Evolutionary conservation across 2,888 invertebrate genomes (phyloP).

Genomic region (Drosophila seclusa): DNA sequence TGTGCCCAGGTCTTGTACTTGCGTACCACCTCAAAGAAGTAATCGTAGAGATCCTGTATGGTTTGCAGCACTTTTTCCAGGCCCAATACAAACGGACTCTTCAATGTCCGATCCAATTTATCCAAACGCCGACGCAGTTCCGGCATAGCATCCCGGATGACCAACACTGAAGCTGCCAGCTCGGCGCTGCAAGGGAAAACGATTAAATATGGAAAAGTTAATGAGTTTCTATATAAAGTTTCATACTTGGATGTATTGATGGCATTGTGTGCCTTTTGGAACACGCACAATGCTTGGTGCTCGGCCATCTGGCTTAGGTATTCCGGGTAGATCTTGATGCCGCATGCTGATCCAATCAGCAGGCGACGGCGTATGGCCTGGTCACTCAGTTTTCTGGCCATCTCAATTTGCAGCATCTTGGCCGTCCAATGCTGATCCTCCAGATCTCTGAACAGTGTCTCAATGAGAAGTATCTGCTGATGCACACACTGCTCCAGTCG

Average conservation of each 20-base stretch:
- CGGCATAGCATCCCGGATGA: conserved; percentile 39
- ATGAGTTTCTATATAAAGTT: neutral
- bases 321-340: conserved; percentile 76
- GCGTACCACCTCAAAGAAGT: conserved; percentile 58
- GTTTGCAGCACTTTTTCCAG: conserved; percentile 49
- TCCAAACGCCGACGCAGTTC: conserved; percentile 55
- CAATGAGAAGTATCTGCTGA: conserved; percentile 64
- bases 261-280: conserved; percentile 56
- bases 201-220: neutral
- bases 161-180: conserved; percentile 41
- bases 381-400: conserved; percentile 52
- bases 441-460: conserved; percentile 45
- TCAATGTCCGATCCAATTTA: conserved; percentile 61
- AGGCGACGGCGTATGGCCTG: conserved; percentile 65
- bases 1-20: conserved; percentile 74
- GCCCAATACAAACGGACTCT: conserved; percentile 65
- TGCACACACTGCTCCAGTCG: conserved; percentile 71
- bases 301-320: conserved; percentile 70
- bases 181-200: conserved; percentile 17
- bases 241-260: conserved; percentile 74
- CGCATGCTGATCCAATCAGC: conserved; percentile 44
- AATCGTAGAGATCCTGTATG: conserved; percentile 64
- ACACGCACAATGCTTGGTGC: conserved; percentile 55
- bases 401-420: conserved; percentile 41
- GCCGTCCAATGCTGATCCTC: conserved; percentile 36